Evolutionary conservation across 2,888 invertebrate genomes (phyloP).

Genomic region (Xanthia togata): DNA sequence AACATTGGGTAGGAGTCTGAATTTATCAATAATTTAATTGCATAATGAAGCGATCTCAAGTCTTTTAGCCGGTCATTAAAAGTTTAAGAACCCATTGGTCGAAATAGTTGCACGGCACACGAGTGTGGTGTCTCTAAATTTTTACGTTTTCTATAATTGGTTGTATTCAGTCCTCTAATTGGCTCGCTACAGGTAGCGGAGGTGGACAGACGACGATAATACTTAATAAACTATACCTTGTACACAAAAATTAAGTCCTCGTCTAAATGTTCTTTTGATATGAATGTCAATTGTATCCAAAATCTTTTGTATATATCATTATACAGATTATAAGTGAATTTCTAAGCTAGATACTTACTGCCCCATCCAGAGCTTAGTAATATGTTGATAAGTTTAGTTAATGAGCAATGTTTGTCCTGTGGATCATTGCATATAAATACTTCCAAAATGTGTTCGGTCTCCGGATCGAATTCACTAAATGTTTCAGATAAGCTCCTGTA

Average conservation of each 20-base stretch:
- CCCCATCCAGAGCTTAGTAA: constrained; percentile 28
- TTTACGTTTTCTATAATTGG: constrained; percentile 67
- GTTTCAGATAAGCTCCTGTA: constrained; percentile 11
- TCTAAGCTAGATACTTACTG: constrained; percentile 41
- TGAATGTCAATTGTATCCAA: constrained; percentile 60
- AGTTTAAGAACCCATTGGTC: constrained; percentile 59
- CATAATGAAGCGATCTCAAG: constrained; percentile 65
- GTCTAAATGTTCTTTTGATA: constrained; percentile 46
- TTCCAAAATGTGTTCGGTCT: constrained; percentile 11
- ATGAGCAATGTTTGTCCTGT: constrained; percentile 29
- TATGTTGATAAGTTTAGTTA: constrained; percentile 39
- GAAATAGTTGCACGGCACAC: constrained; percentile 58
- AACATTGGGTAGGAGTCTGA: constrained; percentile 33
- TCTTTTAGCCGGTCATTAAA: constrained; percentile 58
- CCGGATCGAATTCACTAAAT: constrained; percentile 1
- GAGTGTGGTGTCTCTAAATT: constrained; percentile 62
- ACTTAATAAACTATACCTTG: constrained; percentile 45
- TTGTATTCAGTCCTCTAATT: constrained; percentile 66
- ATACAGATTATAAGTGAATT: constrained; percentile 44
- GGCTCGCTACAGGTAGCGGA: constrained; percentile 62
- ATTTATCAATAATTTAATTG: constrained; percentile 49
- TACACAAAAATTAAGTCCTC: constrained; percentile 45
- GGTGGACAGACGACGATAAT: constrained; percentile 43
- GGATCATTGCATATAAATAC: constrained; percentile 22
- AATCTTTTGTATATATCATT: constrained; percentile 50